Base-by-base conservation (phyloP, 2,888 invertebrate genomes). In the Chrysomela aeneicollis region DNA sequence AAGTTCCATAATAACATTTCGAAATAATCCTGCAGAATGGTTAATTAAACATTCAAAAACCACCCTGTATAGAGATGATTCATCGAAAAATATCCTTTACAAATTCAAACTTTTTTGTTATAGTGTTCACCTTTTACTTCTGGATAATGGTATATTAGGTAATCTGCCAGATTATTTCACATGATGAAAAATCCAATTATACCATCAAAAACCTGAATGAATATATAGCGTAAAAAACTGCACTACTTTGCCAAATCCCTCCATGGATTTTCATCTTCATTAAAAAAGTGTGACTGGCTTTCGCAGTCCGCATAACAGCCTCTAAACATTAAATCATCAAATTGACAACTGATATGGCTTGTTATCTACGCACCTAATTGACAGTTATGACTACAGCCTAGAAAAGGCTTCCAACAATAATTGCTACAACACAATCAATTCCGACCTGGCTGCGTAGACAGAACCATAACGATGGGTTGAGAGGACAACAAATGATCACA, bases 281-380 rank as follows among this genome's bases (percentile, higher is more conserved):
- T 4, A 42, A 42, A 42, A 42, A n/a, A 42, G 15, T 15, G 6
- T 15, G 63, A 64, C 60, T 64, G 73, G 69, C 65, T 63, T 49
- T 62, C n/a, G 74, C 77, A 76, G 77, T 72, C 79, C 79, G 78
- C 74, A 79, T 79, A 81, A 81, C 81, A 81, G 81, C 80, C 81
- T 81, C 79, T 80, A 81, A 74, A 76, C 76, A 79, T 78, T 76
- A 77, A 77, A 76, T 75, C 74, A 76, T 78, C 71, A 81, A 81
- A 81, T 81, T 81, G 81, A 81, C 81, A 79, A 81, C 78, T 79
- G 80, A 81, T 80, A 81, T 81, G 80, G 81, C 79, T 78, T 78
- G 79, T 78, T 78, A 69, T 71, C 77, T 79, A 80, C 76, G 79
- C 78, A 78, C 76, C 81, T 81, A 81, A 81, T 81, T 81, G 80